Conservation (phyloP, 1,140 invertebrate species). For the Luehdorfia chinensis region DNA sequence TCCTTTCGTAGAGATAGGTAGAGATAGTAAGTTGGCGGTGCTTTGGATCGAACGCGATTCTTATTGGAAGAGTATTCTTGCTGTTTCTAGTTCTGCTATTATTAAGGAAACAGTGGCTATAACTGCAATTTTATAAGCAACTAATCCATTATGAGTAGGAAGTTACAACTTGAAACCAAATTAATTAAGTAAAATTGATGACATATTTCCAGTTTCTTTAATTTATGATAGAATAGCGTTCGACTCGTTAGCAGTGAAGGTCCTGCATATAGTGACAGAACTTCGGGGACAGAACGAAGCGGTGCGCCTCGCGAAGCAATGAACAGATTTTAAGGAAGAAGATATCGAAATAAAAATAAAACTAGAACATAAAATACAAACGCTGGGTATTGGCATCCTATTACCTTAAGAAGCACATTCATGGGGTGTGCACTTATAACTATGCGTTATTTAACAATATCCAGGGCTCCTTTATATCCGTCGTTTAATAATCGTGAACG, state of each 20-base stretch:
- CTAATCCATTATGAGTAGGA: too few species aligned
- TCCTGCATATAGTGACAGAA: constrained; percentile 43
- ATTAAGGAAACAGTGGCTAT: too few species aligned
- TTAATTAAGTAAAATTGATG: too few species aligned
- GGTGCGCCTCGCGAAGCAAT: constrained; percentile 68
- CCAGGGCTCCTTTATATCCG: constrained; percentile 61
- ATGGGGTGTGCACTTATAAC: constrained; percentile 72
- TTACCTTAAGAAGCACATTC: constrained; percentile 73
- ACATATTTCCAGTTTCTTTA: too few species aligned
- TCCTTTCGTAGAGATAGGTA: constrained; percentile 20
- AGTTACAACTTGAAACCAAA: too few species aligned
- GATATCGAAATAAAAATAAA: constrained; percentile 54
- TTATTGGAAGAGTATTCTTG: too few species aligned
- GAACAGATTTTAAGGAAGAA: constrained; percentile 53
- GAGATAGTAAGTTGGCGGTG: constrained; percentile 12
- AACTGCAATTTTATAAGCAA: too few species aligned
- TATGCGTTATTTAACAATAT: constrained; percentile 50
- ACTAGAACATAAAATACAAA: constrained; percentile 59
- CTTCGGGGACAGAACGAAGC: constrained; percentile 54
- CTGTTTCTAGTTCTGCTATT: too few species aligned
- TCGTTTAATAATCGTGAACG: constrained; percentile 34
- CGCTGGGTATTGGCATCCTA: constrained; percentile 59
- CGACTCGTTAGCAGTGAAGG: constrained; percentile 44
- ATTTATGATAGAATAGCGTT: constrained; percentile 50
- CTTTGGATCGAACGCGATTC: constrained; percentile 33